These are phyloP conservation scores for Onthophagus sagittarius DNA, from an alignment of 2,888 invertebrate species.

Conservation along the genomic window DNA sequence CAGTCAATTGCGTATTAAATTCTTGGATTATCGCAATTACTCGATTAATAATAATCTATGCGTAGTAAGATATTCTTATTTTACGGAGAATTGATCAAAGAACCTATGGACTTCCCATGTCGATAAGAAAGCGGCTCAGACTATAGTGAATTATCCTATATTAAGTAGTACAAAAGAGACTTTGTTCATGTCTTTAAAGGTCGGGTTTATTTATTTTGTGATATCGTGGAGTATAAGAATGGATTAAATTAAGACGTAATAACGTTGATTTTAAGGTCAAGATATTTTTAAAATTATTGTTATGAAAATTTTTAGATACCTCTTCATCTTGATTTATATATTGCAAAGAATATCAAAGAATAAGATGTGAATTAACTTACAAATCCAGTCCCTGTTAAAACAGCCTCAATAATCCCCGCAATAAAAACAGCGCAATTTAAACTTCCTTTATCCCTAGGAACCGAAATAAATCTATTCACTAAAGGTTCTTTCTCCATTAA, in stretches of 20 bases:
- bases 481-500: conserved; percentile 97
- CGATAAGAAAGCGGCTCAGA: background rate
- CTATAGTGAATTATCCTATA: background rate
- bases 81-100: background rate
- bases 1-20: background rate
- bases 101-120: background rate
- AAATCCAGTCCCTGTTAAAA: conserved; percentile 91
- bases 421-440: conserved; percentile 98
- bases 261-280: too few species aligned
- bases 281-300: too few species aligned
- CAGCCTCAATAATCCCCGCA: conserved; percentile 96
- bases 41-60: background rate
- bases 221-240: too few species aligned
- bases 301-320: too few species aligned
- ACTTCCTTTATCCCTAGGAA: conserved; percentile 96
- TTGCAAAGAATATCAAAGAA: too few species aligned
- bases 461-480: conserved; percentile 93
- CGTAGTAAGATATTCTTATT: background rate
- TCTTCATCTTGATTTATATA: too few species aligned
- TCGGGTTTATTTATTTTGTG: too few species aligned
- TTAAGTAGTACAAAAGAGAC: too few species aligned
- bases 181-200: too few species aligned
- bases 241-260: too few species aligned
- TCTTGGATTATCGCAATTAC: background rate
- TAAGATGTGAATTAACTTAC: conserved; percentile 79